phyloP scores from a whole-genome alignment of 2,113 vertebrate species.

The Clupea harengus region DNA sequence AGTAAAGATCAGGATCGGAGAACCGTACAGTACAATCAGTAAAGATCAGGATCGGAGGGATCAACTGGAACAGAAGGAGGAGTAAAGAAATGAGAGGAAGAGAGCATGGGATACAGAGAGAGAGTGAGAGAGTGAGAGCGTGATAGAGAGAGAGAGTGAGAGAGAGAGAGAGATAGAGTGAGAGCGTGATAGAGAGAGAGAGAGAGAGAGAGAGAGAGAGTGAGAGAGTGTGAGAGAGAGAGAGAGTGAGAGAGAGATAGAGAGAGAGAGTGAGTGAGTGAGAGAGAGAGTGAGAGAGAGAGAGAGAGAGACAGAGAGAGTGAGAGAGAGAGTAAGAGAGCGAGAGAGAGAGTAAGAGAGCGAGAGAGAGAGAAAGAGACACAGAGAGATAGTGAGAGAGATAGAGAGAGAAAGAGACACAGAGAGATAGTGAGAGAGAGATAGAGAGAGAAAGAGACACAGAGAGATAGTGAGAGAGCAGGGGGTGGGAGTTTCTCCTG shows the following conservation, averaged over 20 bases:
- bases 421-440: too few species aligned
- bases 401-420: too few species aligned
- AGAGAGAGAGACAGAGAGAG: slow-evolving; percentile 25
- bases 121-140: background rate
- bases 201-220: slow-evolving; percentile 12
- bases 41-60: slow-evolving; percentile 19
- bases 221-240: slow-evolving; percentile 25
- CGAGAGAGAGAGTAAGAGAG: background rate
- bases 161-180: background rate
- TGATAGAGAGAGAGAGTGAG: background rate
- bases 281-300: background rate
- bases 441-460: background rate
- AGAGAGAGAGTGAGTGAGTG: background rate
- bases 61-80: slow-evolving; percentile 2
- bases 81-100: too few species aligned
- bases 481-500: background rate
- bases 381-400: background rate
- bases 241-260: background rate
- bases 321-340: background rate
- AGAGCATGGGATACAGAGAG: background rate
- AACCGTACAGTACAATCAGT: background rate
- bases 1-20: background rate
- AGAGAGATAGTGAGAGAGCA: background rate
- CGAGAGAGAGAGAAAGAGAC: background rate
- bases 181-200: slow-evolving; percentile 20